Base-by-base conservation (phyloP, 2,888 invertebrate genomes). In the Argyra leucocephala region DNA sequence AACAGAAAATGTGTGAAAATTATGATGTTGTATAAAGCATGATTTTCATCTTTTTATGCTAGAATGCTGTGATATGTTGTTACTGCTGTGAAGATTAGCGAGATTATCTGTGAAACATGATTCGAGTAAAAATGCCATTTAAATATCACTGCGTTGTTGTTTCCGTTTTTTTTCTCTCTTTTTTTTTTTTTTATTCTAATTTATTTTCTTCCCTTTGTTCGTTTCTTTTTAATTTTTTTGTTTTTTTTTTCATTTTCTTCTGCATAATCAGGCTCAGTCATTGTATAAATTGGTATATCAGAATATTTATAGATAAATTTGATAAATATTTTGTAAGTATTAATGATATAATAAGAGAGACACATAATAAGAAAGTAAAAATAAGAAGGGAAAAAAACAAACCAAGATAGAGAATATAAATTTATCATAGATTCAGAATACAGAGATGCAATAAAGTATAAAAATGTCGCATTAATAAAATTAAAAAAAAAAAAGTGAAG, bases 91-190 rank as follows among this genome's bases (percentile, higher is more conserved):
- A 48, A 48, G 48, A 48, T 48, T 48, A 48, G 48, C 48, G 48
- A 48, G 48, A 48, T 48, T 48, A 48, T 48, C 48, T 48, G 48
- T 48, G 48, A 48, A 48, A 48, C 48, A 48, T 48, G 48, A 48
- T 48, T 48, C 48, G 48, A 48, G 48, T 48, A 48, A 48, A 48
- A 48, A 48, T 48, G 48, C 48, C 48, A 48, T 18, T 48, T 48
- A 48, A 48, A 48, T 37, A 10, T 6, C 15, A 37, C 15, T 18
- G 4, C n/a, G 15, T 18, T 48, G 48, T 48, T 48, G n/a, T 48
- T 48, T 18, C 18, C n/a, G 5, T 48, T 48, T 5, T 31, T 31
- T 7, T 31, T 31, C 5, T 48, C n/a, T 18, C 18, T 48, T 3
- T 48, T 48, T 48, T 48, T 15, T 18, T 48, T 9, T 48, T n/a